Evolutionary conservation across 2,797 vertebrate genomes (phyloP).

Genomic region (Sebastes nivosus): DNA sequence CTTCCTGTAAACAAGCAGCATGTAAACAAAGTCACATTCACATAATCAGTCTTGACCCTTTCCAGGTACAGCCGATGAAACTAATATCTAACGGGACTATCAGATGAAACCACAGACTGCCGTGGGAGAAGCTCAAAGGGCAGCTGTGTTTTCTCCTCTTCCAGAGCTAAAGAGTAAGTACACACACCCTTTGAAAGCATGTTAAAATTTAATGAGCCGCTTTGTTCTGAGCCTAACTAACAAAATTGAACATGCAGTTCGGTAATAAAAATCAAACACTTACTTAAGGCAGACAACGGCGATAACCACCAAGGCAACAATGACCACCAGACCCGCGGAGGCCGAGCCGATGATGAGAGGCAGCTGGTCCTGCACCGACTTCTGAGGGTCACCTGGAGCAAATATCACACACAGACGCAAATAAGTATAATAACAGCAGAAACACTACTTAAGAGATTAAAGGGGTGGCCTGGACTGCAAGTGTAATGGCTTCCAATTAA

Average conservation of each 20-base stretch:
- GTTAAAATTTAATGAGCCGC: slow-evolving; percentile 65
- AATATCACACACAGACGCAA: slow-evolving; percentile 34
- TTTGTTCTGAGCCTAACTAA: slow-evolving; percentile 58
- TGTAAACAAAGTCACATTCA: slow-evolving; percentile 63
- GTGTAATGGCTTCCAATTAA: slow-evolving; percentile 56
- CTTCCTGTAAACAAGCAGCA: slow-evolving; percentile 86
- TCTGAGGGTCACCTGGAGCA: slow-evolving; percentile 89
- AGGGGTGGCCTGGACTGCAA: slow-evolving; percentile 28
- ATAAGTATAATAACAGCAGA: slow-evolving; percentile 38
- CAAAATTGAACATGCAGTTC: slow-evolving; percentile 53
- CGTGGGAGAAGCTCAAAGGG: neutral
- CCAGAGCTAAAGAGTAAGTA: slow-evolving; percentile 8
- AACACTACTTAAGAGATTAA: slow-evolving; percentile 20
- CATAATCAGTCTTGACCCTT: slow-evolving; percentile 41
- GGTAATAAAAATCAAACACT: slow-evolving; percentile 70
- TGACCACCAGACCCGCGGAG: slow-evolving; percentile 91
- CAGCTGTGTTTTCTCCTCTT: neutral
- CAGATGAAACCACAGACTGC: slow-evolving; percentile 12
- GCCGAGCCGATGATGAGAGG: slow-evolving; percentile 96
- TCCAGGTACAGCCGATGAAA: slow-evolving; percentile 36
- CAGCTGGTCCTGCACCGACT: slow-evolving; percentile 93
- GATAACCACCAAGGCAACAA: slow-evolving; percentile 94
- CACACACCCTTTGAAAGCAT: slow-evolving; percentile 37
- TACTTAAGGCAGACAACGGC: slow-evolving; percentile 97
- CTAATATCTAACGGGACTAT: slow-evolving; percentile 19